phyloP scores from a whole-genome alignment of 2,888 invertebrate species.

The Glyphotaelius pellucidus region DNA sequence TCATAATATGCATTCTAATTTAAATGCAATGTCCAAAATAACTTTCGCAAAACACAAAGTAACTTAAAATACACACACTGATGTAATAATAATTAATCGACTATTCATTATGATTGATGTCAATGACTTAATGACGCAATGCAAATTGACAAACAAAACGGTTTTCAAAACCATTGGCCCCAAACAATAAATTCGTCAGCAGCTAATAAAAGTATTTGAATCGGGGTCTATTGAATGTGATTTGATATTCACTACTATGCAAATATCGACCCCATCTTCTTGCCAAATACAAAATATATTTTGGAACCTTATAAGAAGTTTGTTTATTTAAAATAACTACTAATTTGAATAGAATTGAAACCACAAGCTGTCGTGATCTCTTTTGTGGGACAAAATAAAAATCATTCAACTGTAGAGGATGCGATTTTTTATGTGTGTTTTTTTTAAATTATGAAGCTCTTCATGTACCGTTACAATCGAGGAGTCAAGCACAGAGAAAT shows the following conservation, averaged over 20 bases:
- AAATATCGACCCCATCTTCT: background rate
- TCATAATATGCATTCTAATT: too few relatives aligned
- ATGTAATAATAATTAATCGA: too few relatives aligned
- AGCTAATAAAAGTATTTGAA: constrained; percentile 23
- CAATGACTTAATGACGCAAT: background rate
- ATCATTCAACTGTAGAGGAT: background rate
- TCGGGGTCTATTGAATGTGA: background rate
- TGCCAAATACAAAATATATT: constrained; percentile 1
- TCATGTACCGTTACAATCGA: too few relatives aligned
- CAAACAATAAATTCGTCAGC: constrained; percentile 28
- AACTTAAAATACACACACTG: too few relatives aligned
- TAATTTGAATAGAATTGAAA: constrained; percentile 44
- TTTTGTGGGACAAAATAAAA: background rate
- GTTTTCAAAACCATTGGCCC: background rate
- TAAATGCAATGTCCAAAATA: too few relatives aligned
- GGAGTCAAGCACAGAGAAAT: too few relatives aligned
- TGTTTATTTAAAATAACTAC: background rate
- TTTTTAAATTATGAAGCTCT: background rate
- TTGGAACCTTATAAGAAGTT: constrained; percentile 3
- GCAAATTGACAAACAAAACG: constrained; percentile 23
- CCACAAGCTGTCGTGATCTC: constrained; percentile 26
- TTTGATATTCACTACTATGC: background rate
- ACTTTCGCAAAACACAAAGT: too few relatives aligned
- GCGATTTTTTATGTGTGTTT: background rate
- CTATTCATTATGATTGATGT: background rate